phyloP scores from a whole-genome alignment of 2,888 invertebrate genomes.

The Arenicola marina region DNA sequence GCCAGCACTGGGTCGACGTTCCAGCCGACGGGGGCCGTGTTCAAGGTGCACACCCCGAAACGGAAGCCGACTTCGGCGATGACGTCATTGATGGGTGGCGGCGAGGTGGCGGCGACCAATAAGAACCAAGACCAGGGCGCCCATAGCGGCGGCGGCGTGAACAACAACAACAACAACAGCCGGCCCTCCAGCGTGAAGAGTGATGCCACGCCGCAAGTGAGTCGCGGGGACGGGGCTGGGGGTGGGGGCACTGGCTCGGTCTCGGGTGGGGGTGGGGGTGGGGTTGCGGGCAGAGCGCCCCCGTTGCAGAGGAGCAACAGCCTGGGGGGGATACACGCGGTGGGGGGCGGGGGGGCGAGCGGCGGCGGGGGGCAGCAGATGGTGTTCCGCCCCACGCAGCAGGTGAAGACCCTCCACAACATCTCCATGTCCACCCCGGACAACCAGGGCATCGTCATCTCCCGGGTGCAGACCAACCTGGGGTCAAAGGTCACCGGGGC shows the following conservation, averaged over 20 bases:
- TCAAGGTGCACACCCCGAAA: slow-evolving; percentile 70
- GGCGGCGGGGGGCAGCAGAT: too few relatives aligned
- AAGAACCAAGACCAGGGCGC: too few relatives aligned
- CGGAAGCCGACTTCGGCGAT: not conserved
- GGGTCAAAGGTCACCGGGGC: slow-evolving; percentile 46
- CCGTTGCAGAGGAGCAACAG: not conserved
- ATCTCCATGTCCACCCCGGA: slow-evolving; percentile 54
- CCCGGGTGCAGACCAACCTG: slow-evolving; percentile 50
- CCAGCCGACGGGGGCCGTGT: slow-evolving; percentile 86
- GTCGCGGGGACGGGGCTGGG: too few relatives aligned
- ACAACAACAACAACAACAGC: slow-evolving; percentile 5
- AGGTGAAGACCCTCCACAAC: slow-evolving; percentile 48
- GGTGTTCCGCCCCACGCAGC: not conserved
- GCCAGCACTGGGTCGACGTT: slow-evolving; percentile 50
- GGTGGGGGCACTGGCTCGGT: too few relatives aligned
- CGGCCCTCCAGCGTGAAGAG: slow-evolving; percentile 21
- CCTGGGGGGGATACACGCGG: not conserved
- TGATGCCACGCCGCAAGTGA: too few relatives aligned
- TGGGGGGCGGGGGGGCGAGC: too few relatives aligned
- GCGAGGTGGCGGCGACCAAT: too few relatives aligned
- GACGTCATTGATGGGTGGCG: not conserved
- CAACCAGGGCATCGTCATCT: slow-evolving; percentile 50
- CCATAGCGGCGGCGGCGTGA: not conserved
- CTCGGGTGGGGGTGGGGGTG: too few relatives aligned
- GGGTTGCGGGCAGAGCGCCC: too few relatives aligned